Evolutionary conservation across 1,140 invertebrate genomes (phyloP).

Genomic region (Orchestia grillus): DNA sequence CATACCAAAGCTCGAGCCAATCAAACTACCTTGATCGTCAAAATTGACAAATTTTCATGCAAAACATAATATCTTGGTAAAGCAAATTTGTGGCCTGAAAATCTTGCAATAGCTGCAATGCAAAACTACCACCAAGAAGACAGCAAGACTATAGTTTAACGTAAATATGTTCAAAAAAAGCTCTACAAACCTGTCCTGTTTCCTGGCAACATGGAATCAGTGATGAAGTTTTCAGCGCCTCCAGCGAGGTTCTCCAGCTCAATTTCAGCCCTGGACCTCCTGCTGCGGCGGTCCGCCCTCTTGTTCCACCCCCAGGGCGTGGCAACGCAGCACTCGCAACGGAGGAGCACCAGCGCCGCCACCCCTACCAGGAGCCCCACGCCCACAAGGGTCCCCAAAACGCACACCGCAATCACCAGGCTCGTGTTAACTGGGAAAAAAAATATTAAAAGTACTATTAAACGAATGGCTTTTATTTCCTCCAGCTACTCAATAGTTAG

Average conservation of each 20-base stretch:
- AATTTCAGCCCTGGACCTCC: conserved; percentile 4
- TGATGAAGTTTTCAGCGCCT: background rate
- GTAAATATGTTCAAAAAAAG: no score
- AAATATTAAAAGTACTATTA: background rate
- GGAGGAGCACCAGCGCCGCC: background rate
- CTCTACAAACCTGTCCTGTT: conserved; percentile 8
- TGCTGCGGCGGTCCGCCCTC: background rate
- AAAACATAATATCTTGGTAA: no score
- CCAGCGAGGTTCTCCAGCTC: conserved; percentile 28
- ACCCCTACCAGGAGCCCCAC: conserved; percentile 3
- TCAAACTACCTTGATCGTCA: no score
- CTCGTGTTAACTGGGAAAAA: background rate
- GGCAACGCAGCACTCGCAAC: background rate
- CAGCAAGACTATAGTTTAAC: no score
- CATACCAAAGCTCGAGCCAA: no score
- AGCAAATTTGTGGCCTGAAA: no score
- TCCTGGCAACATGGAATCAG: conserved; percentile 24
- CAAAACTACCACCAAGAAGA: no score
- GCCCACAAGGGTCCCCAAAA: conserved; percentile 35
- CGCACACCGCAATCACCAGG: conserved; percentile 40
- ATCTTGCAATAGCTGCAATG: no score
- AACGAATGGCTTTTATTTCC: no score
- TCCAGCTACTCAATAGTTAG: no score
- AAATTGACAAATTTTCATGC: no score
- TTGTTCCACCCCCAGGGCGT: background rate